Evolutionary conservation across 2,888 invertebrate genomes (phyloP).

Genomic region (Tridacna crocea): DNA sequence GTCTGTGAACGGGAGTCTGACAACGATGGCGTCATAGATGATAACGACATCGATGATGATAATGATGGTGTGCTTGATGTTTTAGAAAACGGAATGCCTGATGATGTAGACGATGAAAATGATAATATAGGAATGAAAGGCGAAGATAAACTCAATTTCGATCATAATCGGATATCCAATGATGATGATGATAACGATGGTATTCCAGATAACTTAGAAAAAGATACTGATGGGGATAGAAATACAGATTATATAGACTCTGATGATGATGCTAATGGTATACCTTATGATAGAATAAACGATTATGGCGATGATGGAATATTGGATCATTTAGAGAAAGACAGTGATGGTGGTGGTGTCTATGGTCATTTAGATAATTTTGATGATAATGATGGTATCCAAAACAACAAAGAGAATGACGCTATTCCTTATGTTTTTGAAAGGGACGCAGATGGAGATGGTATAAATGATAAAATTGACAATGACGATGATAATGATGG

Average conservation of each 20-base stretch:
- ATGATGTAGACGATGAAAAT: slow-evolving; percentile 70
- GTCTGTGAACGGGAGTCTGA: slow-evolving; percentile 65
- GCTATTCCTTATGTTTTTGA: slow-evolving; percentile 77
- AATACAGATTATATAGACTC: slow-evolving; percentile 68
- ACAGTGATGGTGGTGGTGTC: slow-evolving; percentile 79
- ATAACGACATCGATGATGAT: slow-evolving; percentile 71
- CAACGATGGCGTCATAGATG: slow-evolving; percentile 75
- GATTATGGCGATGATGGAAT: slow-evolving; percentile 78
- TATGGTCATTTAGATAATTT: slow-evolving; percentile 65
- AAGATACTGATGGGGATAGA: slow-evolving; percentile 75
- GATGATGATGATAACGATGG: slow-evolving; percentile 79
- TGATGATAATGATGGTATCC: slow-evolving; percentile 58
- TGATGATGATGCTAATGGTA: slow-evolving; percentile 77
- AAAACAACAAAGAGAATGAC: slow-evolving; percentile 72
- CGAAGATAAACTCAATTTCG: slow-evolving; percentile 79
- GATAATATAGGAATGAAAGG: slow-evolving; percentile 76
- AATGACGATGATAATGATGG: slow-evolving; percentile 72
- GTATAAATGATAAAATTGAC: slow-evolving; percentile 72
- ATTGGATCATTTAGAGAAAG: slow-evolving; percentile 67
- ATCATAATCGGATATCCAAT: slow-evolving; percentile 73
- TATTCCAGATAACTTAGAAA: slow-evolving; percentile 69
- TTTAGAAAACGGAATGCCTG: slow-evolving; percentile 76
- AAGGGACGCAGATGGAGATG: slow-evolving; percentile 74
- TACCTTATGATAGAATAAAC: slow-evolving; percentile 66
- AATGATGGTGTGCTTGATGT: slow-evolving; percentile 79